phyloP scores from a whole-genome alignment of 2,113 vertebrate species.

The Sapajus apella region DNA sequence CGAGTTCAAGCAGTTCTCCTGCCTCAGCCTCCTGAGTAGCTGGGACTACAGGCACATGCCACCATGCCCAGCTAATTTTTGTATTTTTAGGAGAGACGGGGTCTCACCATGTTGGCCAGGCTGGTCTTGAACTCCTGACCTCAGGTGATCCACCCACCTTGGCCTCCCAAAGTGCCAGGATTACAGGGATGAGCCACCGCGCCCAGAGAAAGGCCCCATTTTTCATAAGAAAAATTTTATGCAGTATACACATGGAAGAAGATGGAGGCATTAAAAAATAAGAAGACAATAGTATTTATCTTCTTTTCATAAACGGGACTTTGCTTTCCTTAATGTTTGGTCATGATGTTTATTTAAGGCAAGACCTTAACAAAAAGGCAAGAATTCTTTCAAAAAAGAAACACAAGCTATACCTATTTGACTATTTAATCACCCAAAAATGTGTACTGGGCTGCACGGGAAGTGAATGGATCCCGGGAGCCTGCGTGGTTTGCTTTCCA shows the following conservation, averaged over 20 bases:
- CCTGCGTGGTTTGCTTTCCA: neutral
- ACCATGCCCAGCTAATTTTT: no score
- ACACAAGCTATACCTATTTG: neutral
- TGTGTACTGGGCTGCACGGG: neutral
- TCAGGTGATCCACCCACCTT: no score
- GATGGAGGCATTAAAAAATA: neutral
- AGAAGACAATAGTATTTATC: neutral
- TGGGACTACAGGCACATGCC: no score
- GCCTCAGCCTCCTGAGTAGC: no score
- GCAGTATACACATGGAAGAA: neutral
- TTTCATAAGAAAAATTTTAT: slow-evolving; percentile 25
- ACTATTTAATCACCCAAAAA: neutral
- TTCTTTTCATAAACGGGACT: neutral
- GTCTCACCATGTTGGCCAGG: no score
- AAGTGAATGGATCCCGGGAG: neutral
- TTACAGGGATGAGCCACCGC: no score
- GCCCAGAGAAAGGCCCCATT: neutral
- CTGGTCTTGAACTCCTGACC: no score
- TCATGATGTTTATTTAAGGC: neutral
- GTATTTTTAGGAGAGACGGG: no score
- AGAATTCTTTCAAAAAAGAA: neutral
- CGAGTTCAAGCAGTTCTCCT: no score
- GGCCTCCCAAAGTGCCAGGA: no score
- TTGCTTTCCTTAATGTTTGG: slow-evolving; percentile 15
- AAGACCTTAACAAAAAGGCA: neutral